These are phyloP conservation scores for Tipula helvola DNA, from an alignment of 2,888 invertebrate species.

Conservation along the genomic window DNA sequence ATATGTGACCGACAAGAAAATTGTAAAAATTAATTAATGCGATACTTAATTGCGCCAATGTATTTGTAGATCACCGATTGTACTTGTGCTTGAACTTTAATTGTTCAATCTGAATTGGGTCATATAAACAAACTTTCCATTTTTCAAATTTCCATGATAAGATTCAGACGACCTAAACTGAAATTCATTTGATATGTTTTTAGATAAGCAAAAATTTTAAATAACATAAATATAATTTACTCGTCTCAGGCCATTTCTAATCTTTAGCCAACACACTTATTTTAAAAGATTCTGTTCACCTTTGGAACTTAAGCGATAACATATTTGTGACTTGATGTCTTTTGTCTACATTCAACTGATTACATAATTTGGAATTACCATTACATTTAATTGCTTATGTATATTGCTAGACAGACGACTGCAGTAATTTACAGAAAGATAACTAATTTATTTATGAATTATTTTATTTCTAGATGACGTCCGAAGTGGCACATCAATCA, in stretches of 20 bases:
- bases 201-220: background rate
- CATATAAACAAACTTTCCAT: background rate
- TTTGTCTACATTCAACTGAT: background rate
- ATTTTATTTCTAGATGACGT: conserved; percentile 20
- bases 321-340: background rate
- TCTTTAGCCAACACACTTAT: background rate
- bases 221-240: background rate
- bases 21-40: too few species aligned
- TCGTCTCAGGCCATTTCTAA: background rate
- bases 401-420: background rate
- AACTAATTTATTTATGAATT: background rate
- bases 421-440: background rate
- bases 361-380: background rate
- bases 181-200: too few species aligned
- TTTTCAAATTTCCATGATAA: too few species aligned
- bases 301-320: background rate
- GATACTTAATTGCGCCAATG: too few species aligned
- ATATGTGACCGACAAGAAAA: too few species aligned
- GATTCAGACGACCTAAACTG: too few species aligned
- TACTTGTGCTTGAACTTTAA: background rate
- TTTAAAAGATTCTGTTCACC: background rate
- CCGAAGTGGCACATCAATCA: conserved; percentile 26
- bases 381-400: background rate
- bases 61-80: too few species aligned
- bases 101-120: background rate